Evolutionary conservation across 2,888 invertebrate genomes (phyloP), one percentile per base, ranked within the genome.

Genomic region (Reticulitermes lucifugus): DNA sequence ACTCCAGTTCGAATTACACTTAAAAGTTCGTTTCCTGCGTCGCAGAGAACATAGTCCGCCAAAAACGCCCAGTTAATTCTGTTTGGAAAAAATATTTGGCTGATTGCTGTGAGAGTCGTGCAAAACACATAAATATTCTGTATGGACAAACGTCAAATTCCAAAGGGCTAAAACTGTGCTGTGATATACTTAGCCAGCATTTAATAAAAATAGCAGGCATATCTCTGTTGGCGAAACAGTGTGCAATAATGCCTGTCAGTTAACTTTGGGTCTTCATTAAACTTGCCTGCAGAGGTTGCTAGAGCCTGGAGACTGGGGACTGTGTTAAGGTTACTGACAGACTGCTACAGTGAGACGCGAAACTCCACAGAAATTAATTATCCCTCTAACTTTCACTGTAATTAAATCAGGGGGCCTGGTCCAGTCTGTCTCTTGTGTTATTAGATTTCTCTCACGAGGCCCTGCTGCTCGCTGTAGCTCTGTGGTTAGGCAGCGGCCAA

Each of bases 321-420:
- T n/a, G 9, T 65, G 65, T 25, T 65, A 9, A 65, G 6, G n/a
- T n/a, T 65, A 65, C n/a, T n/a, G n/a, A 65, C 25, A 25, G 25
- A n/a, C 25, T n/a, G 25, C 65, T 6, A 65, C 6, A 46, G 10
- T 55, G 65, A 5, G 65, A 60, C 60, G 60, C 6, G 65, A 25
- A 65, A n/a, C 65, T 65, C 12, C 6, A 5, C 65, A 9, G 25
- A 73, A 73, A 73, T 41, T 73, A 73, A 73, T 73, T 73, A 73
- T 73, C 73, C 9, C 25, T 73, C 73, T 41, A 41, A 73, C 73
- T 73, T 73, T 29, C 73, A 41, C 14, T 41, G 73, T 73, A 73
- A 73, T 73, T 73, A 73, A 73, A 73, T 73, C 41, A 41, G 0
- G 7, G 35, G 4, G 73, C 14, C 41, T 41, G 73, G 70, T 70